A percentile compares a stretch with the other conserved stretches of the same genome.
These are phyloP conservation scores for Oplegnathus fasciatus DNA, from an alignment of 2,113 vertebrate species.

Conservation along the genomic window DNA sequence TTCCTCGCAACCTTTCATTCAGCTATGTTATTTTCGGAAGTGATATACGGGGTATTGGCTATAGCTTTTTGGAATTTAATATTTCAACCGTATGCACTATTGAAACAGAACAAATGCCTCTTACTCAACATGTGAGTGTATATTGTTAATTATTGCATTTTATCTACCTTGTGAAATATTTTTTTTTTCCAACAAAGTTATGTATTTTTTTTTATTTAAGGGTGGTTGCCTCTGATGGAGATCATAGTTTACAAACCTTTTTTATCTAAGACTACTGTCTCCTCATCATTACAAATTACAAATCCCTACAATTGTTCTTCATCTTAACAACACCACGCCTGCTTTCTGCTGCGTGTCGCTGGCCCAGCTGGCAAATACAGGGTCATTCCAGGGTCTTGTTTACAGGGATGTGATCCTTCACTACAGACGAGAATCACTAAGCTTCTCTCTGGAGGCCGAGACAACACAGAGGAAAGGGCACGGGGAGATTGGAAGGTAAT, in stretches of 20 bases:
- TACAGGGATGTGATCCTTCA: constrained; percentile 76
- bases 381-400: constrained; percentile 72
- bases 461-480: constrained; percentile 73
- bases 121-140: background rate
- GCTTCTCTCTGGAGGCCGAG: constrained; percentile 71
- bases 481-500: constrained; percentile 86
- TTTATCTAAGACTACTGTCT: background rate
- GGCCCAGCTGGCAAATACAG: constrained; percentile 61
- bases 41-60: background rate
- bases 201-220: background rate
- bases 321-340: constrained; percentile 8
- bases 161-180: background rate
- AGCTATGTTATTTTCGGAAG: background rate
- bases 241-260: background rate
- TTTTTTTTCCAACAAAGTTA: background rate
- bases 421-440: constrained; percentile 78
- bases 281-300: background rate
- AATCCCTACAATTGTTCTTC: constrained; percentile 17
- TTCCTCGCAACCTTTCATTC: background rate
- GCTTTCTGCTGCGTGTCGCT: constrained; percentile 29
- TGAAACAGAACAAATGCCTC: background rate
- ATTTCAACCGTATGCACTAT: background rate
- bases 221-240: background rate
- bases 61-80: background rate
- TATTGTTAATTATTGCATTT: background rate